These are phyloP conservation scores for Oppia nitens DNA, from an alignment of 1,140 invertebrate species.

Conservation along the genomic window DNA sequence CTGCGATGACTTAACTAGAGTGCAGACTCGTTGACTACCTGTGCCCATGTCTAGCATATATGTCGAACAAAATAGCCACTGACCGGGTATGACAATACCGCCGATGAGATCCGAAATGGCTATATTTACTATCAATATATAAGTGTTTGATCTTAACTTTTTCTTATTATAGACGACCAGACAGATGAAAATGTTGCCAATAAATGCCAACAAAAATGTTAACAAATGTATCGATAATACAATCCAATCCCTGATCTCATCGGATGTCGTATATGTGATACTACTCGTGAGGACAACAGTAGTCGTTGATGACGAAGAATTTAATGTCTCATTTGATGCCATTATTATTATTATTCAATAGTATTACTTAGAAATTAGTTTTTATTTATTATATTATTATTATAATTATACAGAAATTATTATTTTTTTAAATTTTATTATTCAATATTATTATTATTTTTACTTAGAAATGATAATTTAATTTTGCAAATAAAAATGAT, in stretches of 20 bases:
- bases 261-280: background rate
- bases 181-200: constrained; percentile 26
- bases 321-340: too few relatives aligned
- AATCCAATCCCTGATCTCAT: background rate
- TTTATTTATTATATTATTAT: too few relatives aligned
- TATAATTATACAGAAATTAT: too few relatives aligned
- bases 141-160: constrained; percentile 45
- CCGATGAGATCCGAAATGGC: constrained; percentile 47
- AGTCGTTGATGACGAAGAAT: too few relatives aligned
- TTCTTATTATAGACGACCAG: constrained; percentile 25
- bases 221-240: constrained; percentile 24
- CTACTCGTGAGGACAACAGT: too few relatives aligned
- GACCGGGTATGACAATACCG: constrained; percentile 2
- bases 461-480: too few relatives aligned
- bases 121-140: constrained; percentile 68
- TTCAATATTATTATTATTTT: too few relatives aligned
- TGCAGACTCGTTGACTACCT: background rate
- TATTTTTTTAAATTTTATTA: too few relatives aligned
- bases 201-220: constrained; percentile 27
- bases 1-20: background rate
- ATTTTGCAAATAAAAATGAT: too few relatives aligned
- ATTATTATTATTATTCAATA: too few relatives aligned
- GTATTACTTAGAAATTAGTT: too few relatives aligned
- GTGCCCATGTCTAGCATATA: background rate
- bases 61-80: constrained; percentile 10